A percentile compares a stretch with the other conserved stretches of the same genome.
These are phyloP conservation scores for Lepidochitona cinerea DNA, from an alignment of 2,888 invertebrate species.

Conservation along the genomic window DNA sequence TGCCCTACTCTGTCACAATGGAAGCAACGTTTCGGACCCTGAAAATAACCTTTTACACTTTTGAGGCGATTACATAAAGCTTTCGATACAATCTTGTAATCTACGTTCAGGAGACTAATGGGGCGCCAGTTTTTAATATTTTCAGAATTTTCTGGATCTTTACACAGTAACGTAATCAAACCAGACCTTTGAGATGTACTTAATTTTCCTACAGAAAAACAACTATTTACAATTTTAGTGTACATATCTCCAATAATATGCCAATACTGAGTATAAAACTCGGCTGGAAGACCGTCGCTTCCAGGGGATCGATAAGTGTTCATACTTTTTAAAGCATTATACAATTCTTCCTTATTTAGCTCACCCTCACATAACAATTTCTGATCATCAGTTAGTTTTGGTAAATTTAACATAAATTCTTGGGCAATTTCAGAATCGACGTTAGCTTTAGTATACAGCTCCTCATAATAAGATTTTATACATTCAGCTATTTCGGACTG, in stretches of 20 bases:
- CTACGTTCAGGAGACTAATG: not conserved
- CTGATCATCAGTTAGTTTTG: not conserved
- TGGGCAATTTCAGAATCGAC: not conserved
- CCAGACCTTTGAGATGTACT: conserved; percentile 18
- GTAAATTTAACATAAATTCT: not conserved
- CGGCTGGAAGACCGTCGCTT: conserved; percentile 33
- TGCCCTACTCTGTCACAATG: too few relatives aligned
- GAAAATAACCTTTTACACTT: too few relatives aligned
- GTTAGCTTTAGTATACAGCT: too few relatives aligned
- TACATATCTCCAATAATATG: too few relatives aligned
- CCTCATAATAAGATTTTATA: too few relatives aligned
- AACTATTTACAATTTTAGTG: conserved; percentile 9
- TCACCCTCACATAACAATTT: not conserved
- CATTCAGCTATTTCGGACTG: too few relatives aligned
- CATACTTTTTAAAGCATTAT: too few relatives aligned
- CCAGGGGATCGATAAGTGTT: too few relatives aligned
- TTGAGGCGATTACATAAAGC: not conserved
- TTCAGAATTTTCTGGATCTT: conserved; percentile 24
- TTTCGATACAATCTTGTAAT: not conserved
- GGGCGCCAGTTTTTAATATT: conserved; percentile 20
- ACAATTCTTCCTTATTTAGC: too few relatives aligned
- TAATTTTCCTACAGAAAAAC: conserved; percentile 15
- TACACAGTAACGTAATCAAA: conserved; percentile 33
- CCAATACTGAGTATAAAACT: conserved; percentile 27
- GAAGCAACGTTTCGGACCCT: too few relatives aligned